Percentiles rank a stretch among this genome's conserved stretches.
phyloP scores from a whole-genome alignment of 2,113 vertebrate species.

The Aphyosemion australe region DNA sequence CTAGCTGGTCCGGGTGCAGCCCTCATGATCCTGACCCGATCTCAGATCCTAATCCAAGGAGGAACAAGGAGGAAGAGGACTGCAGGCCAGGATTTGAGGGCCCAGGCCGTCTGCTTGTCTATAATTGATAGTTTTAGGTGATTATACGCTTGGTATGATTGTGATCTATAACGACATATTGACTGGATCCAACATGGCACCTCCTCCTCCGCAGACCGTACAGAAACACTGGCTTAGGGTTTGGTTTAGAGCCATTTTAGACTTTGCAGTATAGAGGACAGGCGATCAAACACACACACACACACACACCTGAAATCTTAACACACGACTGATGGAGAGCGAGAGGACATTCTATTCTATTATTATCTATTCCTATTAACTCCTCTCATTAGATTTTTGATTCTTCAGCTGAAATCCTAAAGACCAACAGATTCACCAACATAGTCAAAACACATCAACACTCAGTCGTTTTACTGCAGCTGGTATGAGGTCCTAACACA shows the following conservation, averaged over 20 bases:
- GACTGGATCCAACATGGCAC: constrained; percentile 66
- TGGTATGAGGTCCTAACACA: too few species aligned
- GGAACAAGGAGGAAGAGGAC: constrained; percentile 83
- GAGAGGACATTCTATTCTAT: too few species aligned
- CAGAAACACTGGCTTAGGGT: constrained; percentile 46
- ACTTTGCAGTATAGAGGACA: constrained; percentile 38
- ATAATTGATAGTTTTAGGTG: constrained; percentile 85
- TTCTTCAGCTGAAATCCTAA: too few species aligned
- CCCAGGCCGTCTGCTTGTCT: constrained; percentile 76
- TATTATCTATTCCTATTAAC: too few species aligned
- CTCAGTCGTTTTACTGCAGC: too few species aligned
- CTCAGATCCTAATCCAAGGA: constrained; percentile 84
- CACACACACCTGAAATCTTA: too few species aligned
- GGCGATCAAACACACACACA: not conserved
- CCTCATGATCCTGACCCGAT: constrained; percentile 81
- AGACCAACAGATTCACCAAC: too few species aligned
- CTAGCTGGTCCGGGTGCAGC: constrained; percentile 75
- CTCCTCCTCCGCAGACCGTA: constrained; percentile 36
- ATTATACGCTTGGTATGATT: constrained; percentile 82
- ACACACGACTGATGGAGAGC: too few species aligned
- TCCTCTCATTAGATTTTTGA: too few species aligned
- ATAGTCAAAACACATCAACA: too few species aligned
- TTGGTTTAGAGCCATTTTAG: constrained; percentile 55
- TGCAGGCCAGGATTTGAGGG: constrained; percentile 82
- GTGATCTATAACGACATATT: constrained; percentile 84